Base-by-base conservation (phyloP, 2,888 invertebrate genomes). In the Crossocerus cetratus region DNA sequence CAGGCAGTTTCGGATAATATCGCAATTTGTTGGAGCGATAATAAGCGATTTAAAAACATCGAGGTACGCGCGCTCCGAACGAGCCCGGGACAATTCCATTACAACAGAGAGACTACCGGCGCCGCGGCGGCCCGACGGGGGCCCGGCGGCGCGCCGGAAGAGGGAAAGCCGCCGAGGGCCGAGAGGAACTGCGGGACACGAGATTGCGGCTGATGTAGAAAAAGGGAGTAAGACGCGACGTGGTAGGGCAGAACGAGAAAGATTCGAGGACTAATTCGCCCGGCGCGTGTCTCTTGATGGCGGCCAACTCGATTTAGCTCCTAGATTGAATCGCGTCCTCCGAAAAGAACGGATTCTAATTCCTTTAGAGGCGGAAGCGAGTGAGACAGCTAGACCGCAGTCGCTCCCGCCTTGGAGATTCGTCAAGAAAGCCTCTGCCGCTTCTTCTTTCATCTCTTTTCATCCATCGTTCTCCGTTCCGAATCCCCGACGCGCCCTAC, bases 31-130 rank as follows among this genome's bases (percentile, higher is more conserved):
- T 71, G 75, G 49, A 59, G 58, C 74, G 76, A 76, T 78, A 82
- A 81, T 77, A 76, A 77, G 73, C 77, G 77, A 77, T 81, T 77
- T 75, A 73, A 78, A 82, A 84, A 80, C 77, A 80, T 80, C 69
- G 68, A 55, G 60, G 14, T 22, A 42, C 59, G 59, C 43, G 53
- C 57, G 59, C 11, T 5, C 21, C 65, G 67, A 49, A 70, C 69
- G 66, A 69, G 63, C 43, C 22, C 58, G 60, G 49, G 58, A 68
- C 65, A 65, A 73, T 65, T 81, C 63, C 66, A 64, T 78, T 73
- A 64, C 61, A 69, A 69, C 65, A 54, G 53, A 14, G 55, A 11
- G 11, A 32, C 8, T 5, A 11, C 32, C 32, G 32, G 8, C 32
- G 8, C 32, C 32, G 32, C 23, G 4, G 23, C 65, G 45, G 61